Evolutionary conservation across 1,140 invertebrate species (phyloP), one percentile per base, ranked within the genome.

Genomic region (Zophobas atratus): DNA sequence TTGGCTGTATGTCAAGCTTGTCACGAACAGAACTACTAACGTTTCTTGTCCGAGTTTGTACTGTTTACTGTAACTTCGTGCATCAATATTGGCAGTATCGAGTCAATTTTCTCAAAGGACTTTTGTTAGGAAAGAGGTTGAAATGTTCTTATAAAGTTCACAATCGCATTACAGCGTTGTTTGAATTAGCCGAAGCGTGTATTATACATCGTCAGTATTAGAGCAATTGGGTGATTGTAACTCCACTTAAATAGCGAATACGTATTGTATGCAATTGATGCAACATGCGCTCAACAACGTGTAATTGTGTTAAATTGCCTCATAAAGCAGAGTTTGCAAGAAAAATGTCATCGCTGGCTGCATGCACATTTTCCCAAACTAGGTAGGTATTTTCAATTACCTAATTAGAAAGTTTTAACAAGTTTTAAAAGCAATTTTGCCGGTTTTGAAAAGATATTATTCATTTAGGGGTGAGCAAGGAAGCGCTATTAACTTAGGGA

Each of bases 371-470:
- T 72, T 51, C 8, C 46, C 70, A 2, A 48, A 51, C 70, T 72
- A 51, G 70, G 8, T 75, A 75, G 72, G 51, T 60, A 75, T 75
- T 75, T 75, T 75, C 72, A 75, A 75, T 75, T 75, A 75, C 72
- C 55, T 75, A 75, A 75, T 75, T 75, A 75, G 49, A 60, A 75
- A 75, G 72, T 75, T 75, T 63, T 77, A 77, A 77, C 76, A 74
- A 77, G 70, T 77, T 77, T 74, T 77, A 74, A 77, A 77, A 77
- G 76, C 72, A 77, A 77, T 77, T 77, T 77, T 49, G 76, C 32
- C 55, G 70, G 48, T 74, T 77, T 77, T 77, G 57, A 77, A 77
- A 77, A 77, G 76, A 77, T 77, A 77, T 77, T 77, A 77, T 72
- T 77, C 76, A 77, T 73, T 77, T 73, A 60, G 56, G 38, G 38